Base-by-base conservation (phyloP, 2,113 vertebrate species). In the Trichomycterus rosablanca region DNA sequence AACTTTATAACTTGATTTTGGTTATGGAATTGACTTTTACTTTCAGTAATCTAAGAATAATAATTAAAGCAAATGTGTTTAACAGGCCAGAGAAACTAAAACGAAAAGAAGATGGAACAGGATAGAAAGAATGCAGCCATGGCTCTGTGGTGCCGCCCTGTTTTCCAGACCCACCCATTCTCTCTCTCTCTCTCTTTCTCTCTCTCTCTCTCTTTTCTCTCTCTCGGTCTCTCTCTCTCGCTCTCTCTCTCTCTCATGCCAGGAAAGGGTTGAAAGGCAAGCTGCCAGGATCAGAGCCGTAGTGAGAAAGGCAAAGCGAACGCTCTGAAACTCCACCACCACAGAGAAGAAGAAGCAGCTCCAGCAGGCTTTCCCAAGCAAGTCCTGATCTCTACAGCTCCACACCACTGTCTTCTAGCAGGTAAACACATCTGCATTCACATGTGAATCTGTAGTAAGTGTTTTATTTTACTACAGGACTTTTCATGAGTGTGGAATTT, bases 231-330 rank as follows among this genome's bases (percentile, higher is more conserved):
- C n/a, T n/a, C 45, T 53, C 63, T 3, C 59, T 62, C 45, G 49
- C 40, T 14, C 45, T 56, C 15, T 11, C 45, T 71, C 20, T 40
- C 20, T 28, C 55, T 40, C 58, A 61, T 66, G 28, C 69, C 70
- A 76, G 78, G 62, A 74, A 80, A 75, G 66, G 52, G 68, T 74
- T 59, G 76, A 69, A 45, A 72, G 66, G 62, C 79, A 74, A 74
- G 65, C 68, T 77, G 74, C 79, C 40, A 68, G 58, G 81, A 77
- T 77, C 82, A 80, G 78, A 78, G 72, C 49, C 69, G 3, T 66
- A 68, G 76, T 78, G 80, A 78, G 72, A 66, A 23, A 66, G 40
- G 40, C 50, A 67, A 51, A 30, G 40, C 62, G 66, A 74, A 78
- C 72, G 44, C 70, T 58, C 63, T 58, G 63, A 68, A 64, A 44